phyloP scores from a whole-genome alignment of 2,113 vertebrate genomes.

The Cygnus atratus region DNA sequence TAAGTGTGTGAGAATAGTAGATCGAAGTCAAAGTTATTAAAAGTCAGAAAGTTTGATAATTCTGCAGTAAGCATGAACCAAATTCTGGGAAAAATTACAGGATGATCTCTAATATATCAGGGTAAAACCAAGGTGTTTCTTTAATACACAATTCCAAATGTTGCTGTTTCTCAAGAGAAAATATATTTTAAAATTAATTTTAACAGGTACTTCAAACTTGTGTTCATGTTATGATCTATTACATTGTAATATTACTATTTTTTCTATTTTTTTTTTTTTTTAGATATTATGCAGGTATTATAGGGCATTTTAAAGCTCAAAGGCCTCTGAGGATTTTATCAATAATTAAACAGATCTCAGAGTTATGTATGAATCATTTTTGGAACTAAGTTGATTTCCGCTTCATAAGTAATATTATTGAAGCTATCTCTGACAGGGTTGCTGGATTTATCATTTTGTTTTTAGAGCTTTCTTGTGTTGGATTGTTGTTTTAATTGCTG shows the following conservation, averaged over 20 bases:
- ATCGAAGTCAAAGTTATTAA: constrained; percentile 75
- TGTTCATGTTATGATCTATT: not conserved
- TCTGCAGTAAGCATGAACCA: constrained; percentile 16
- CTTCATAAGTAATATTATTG: not conserved
- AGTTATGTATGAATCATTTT: constrained; percentile 17
- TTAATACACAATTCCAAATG: not conserved
- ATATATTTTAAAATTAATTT: not conserved
- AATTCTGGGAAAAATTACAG: not conserved
- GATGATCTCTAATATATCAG: not conserved
- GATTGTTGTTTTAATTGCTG: constrained; percentile 60
- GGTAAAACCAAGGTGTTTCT: not conserved
- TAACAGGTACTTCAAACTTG: constrained; percentile 2
- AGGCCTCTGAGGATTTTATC: constrained; percentile 17
- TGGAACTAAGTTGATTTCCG: not conserved
- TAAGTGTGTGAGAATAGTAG: constrained; percentile 51
- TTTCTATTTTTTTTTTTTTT: not conserved
- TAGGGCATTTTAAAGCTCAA: constrained; percentile 19
- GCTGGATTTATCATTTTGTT: not conserved
- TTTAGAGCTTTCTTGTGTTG: not conserved
- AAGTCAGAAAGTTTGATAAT: constrained; percentile 78
- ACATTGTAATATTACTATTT: not conserved
- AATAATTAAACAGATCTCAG: constrained; percentile 21
- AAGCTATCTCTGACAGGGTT: not conserved
- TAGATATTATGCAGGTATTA: not conserved
- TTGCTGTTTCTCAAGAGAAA: not conserved